These are phyloP conservation scores for Tenodera sinensis DNA, from an alignment of 2,888 invertebrate genomes.

Conservation along the genomic window DNA sequence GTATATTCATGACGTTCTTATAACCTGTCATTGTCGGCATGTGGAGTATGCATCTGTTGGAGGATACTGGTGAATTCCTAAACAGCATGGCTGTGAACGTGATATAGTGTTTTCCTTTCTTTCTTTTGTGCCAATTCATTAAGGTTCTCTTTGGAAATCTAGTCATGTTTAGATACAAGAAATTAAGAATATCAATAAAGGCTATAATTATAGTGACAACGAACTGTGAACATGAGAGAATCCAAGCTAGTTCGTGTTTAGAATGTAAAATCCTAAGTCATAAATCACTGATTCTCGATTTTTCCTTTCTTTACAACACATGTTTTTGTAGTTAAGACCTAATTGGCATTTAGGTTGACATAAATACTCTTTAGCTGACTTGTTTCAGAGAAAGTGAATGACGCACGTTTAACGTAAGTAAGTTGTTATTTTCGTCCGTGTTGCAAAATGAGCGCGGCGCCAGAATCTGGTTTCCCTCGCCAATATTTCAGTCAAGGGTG, in stretches of 20 bases:
- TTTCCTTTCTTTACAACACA: background rate
- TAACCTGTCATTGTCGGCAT: too few species aligned
- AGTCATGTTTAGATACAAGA: too few species aligned
- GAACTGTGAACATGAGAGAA: background rate
- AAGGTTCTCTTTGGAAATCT: too few species aligned
- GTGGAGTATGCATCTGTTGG: too few species aligned
- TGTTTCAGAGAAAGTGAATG: background rate
- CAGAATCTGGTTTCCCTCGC: background rate
- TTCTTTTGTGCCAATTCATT: too few species aligned
- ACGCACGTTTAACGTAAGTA: background rate
- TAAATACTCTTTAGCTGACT: background rate
- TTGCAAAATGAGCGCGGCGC: background rate
- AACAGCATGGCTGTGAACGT: too few species aligned
- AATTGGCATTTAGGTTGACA: background rate
- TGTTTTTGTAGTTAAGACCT: background rate
- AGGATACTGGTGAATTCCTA: too few species aligned
- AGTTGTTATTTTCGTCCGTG: background rate
- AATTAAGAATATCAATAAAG: too few species aligned
- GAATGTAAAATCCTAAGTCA: background rate
- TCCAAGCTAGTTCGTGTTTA: background rate
- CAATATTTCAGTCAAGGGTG: background rate
- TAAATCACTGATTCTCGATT: background rate
- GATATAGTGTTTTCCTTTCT: too few species aligned
- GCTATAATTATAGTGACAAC: too few species aligned
- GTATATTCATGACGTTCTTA: too few species aligned